A percentile compares a stretch with the other conserved stretches of the same genome.
Conservation (phyloP, 2,888 invertebrate genomes). For the Amphimallon solstitiale region DNA sequence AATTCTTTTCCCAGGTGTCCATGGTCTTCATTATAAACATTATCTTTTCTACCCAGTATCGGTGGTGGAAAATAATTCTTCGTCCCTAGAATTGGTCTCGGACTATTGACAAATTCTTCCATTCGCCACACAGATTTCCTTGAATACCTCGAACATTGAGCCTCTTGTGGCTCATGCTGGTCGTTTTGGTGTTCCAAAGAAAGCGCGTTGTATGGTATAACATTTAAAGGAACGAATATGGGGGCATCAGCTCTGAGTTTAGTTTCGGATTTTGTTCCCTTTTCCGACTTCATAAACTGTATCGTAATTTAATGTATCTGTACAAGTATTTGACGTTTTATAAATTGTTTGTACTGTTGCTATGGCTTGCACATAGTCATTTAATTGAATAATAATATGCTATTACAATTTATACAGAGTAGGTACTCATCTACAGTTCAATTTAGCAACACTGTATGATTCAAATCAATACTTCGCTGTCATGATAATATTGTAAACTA, state of each 20-base stretch:
- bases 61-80: conserved; percentile 49
- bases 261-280: conserved; percentile 40
- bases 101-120: conserved; percentile 41
- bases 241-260: conserved; percentile 54
- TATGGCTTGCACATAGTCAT: conserved; percentile 10
- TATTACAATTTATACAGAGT: no score
- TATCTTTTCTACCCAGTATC: conserved; percentile 53
- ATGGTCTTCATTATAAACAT: conserved; percentile 43
- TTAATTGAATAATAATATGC: no score
- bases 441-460: no score
- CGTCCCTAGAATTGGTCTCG: conserved; percentile 49
- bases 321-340: conserved; percentile 18
- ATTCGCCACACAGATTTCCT: conserved; percentile 49
- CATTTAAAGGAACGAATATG: conserved; percentile 50
- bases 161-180: conserved; percentile 44
- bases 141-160: conserved; percentile 53
- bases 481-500: no score
- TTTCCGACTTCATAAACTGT: conserved; percentile 40
- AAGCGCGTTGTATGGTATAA: conserved; percentile 38
- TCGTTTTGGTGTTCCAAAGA: conserved; percentile 26
- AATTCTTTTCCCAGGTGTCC: conserved; percentile 50
- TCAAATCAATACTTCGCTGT: no score
- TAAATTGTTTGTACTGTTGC: conserved; percentile 18
- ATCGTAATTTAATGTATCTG: neutral
- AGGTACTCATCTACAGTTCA: no score